These are phyloP conservation scores for Nymphalis urticae DNA, from an alignment of 2,888 invertebrate genomes.

Conservation along the genomic window DNA sequence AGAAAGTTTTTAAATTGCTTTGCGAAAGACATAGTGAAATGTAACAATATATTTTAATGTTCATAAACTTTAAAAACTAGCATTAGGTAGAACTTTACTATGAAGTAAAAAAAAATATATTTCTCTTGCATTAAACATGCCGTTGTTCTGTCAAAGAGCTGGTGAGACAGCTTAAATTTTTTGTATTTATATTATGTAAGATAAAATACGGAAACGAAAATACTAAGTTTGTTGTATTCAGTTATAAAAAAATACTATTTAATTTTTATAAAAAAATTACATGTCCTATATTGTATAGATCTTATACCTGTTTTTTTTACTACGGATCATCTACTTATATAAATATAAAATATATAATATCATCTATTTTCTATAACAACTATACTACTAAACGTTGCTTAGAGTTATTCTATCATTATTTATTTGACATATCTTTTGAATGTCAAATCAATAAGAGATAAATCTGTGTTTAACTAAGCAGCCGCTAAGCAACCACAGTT, in stretches of 20 bases:
- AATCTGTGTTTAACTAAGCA: no score
- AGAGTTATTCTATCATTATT: no score
- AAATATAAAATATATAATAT: no score
- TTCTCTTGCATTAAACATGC: constrained; percentile 36
- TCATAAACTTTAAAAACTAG: constrained; percentile 40
- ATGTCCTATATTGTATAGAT: not conserved
- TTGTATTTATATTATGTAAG: constrained; percentile 17
- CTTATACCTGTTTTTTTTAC: no score
- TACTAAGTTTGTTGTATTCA: not conserved
- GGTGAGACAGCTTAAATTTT: constrained; percentile 23
- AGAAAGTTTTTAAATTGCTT: constrained; percentile 32
- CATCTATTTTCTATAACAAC: no score
- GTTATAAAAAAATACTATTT: not conserved
- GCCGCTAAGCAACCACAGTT: not conserved
- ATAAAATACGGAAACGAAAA: constrained; percentile 7
- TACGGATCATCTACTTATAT: no score
- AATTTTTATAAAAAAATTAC: not conserved
- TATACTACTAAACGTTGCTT: no score
- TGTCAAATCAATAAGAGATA: no score
- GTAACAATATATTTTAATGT: constrained; percentile 38
- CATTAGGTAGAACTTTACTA: constrained; percentile 38
- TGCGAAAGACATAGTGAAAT: constrained; percentile 31
- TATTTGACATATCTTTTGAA: no score
- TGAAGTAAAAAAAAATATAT: constrained; percentile 40
- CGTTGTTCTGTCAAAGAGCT: constrained; percentile 28